Conservation (phyloP, 1,140 invertebrate species). For the Pseudomyrmex concolor region DNA sequence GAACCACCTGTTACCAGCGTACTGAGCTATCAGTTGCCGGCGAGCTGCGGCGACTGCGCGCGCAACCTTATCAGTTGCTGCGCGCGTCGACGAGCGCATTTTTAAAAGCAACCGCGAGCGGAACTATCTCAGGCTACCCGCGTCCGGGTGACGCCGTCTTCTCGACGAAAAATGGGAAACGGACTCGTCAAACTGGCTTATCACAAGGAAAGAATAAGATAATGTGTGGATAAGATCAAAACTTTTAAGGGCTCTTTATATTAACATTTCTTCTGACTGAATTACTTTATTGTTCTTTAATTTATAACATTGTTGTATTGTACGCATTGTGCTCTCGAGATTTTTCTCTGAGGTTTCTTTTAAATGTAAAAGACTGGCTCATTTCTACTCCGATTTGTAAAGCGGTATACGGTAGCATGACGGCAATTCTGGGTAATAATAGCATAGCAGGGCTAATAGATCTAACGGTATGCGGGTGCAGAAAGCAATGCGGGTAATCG, state of each 20-base stretch:
- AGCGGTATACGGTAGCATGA: not conserved
- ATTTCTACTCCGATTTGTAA: slow-evolving; percentile 7
- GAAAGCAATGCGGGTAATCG: slow-evolving; percentile 60
- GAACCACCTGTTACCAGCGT: slow-evolving; percentile 80
- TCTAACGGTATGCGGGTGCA: slow-evolving; percentile 55
- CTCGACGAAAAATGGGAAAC: not conserved
- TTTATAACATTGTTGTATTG: not conserved
- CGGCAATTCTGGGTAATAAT: slow-evolving; percentile 24
- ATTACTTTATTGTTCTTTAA: not conserved
- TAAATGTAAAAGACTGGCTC: not conserved
- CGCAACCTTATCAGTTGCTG: slow-evolving; percentile 39
- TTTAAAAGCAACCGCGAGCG: slow-evolving; percentile 2
- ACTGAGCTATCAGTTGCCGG: slow-evolving; percentile 19
- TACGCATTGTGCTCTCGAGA: not conserved
- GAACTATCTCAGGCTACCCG: not conserved
- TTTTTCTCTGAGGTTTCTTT: not conserved
- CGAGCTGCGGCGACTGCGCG: slow-evolving; percentile 40
- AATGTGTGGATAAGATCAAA: not conserved
- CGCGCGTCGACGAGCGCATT: slow-evolving; percentile 13
- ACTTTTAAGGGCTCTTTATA: no score
- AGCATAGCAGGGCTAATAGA: slow-evolving; percentile 4
- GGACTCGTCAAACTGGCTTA: not conserved
- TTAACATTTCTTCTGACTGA: not conserved
- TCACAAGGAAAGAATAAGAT: not conserved
- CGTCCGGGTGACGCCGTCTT: not conserved